Evolutionary conservation across 2,797 vertebrate genomes (phyloP).

Genomic region (Botia almorhae): DNA sequence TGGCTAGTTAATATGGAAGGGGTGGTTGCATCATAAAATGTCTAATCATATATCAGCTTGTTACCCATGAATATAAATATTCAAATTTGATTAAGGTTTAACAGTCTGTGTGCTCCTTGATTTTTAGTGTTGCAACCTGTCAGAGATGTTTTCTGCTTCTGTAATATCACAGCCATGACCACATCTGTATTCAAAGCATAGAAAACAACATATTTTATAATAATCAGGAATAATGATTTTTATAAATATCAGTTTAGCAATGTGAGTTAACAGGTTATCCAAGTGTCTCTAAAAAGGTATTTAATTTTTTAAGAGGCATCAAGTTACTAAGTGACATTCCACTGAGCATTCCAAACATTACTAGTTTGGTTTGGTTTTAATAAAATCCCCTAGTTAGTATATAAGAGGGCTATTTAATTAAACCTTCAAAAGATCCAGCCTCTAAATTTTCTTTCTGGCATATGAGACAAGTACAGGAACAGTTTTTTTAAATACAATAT

Average conservation of each 20-base stretch:
- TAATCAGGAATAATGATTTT: conserved; percentile 42
- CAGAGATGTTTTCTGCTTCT: conserved; percentile 64
- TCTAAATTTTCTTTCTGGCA: too few relatives aligned
- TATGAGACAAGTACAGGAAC: too few relatives aligned
- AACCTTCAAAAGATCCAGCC: too few relatives aligned
- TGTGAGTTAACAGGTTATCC: neutral
- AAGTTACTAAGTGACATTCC: too few relatives aligned
- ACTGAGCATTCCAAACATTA: too few relatives aligned
- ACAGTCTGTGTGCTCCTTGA: conserved; percentile 57
- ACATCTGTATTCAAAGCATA: neutral
- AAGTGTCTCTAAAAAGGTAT: conserved; percentile 4
- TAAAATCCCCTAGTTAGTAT: too few relatives aligned
- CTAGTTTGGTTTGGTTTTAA: too few relatives aligned
- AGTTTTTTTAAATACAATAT: too few relatives aligned
- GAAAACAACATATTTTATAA: conserved; percentile 20
- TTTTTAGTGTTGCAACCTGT: conserved; percentile 64
- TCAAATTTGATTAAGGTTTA: conserved; percentile 64
- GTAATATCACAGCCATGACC: conserved; percentile 29
- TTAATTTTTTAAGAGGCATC: conserved; percentile 23
- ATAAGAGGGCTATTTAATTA: too few relatives aligned
- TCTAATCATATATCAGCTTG: conserved; percentile 53
- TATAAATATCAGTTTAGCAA: conserved; percentile 29
- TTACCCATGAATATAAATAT: conserved; percentile 65
- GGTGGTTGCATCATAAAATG: conserved; percentile 33
- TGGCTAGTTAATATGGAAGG: conserved; percentile 22